Base-by-base conservation (phyloP, 2,797 vertebrate genomes). In the Enteromius radiatus region DNA sequence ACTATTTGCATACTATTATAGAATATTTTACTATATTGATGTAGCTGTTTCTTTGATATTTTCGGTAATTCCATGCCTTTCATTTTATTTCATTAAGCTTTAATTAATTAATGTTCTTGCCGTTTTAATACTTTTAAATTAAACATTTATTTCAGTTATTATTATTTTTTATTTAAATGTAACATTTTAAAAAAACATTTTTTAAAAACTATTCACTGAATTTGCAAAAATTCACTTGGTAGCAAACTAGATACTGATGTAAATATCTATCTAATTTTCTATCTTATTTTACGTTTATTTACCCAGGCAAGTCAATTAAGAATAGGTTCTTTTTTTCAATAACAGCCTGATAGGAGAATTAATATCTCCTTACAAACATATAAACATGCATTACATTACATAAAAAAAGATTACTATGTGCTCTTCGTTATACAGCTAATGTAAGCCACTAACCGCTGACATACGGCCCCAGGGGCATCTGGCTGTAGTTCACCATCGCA, bases 401-500 rank as follows among this genome's bases (percentile, higher is more conserved):
- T 11, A 43, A 43, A 43, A 43, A 43, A 33, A 33, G 2, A 2
- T 38, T 75, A 69, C 36, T 17, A 11, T 41, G 65, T 52, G n/a
- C 41, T 38, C 71, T 74, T 49, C 0, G 23, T 38, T 63, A 38
- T 8, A 80, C 63, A 33, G 19, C 54, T 52, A 33, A 84, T 76
- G 33, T 41, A 33, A 5, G 14, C 19, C 76, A 74, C 96, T 93
- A 93, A 99, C 98, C 97, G 0, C 97, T 98, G 93, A 99, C 97
- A 0, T 99, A 99, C 0, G 98, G 98, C 81, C 98, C 98, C 83
- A 98, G 94, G 82, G 98, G 98, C 98, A 99, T 99, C 96, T 99
- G 98, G 81, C 96, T 99, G 93, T 99, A 99, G 95, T 98, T 99
- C 89, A 99, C 96, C 91, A 99, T 95, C 74, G 96, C 94, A 10